Evolutionary conservation across 2,113 vertebrate species (phyloP).

Genomic region (Odocoileus virginianus): DNA sequence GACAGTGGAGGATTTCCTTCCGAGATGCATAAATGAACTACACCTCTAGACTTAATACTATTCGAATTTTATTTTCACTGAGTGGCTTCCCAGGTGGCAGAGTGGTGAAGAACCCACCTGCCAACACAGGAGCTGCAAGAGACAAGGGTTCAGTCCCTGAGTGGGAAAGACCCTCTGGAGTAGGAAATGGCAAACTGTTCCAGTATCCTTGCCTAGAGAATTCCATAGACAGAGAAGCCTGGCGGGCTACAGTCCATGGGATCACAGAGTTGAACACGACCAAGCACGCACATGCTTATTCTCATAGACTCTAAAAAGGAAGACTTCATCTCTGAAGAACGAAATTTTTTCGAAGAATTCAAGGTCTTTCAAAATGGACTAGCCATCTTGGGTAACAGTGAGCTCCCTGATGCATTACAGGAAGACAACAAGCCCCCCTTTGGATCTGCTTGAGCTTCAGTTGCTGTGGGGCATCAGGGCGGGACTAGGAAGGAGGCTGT

Average conservation of each 20-base stretch:
- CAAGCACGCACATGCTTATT: neutral
- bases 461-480: neutral
- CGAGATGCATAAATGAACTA: neutral
- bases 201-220: neutral
- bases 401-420: neutral
- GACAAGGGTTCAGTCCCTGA: neutral
- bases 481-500: neutral
- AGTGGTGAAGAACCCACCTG: neutral
- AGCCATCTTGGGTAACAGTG: neutral
- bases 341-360: neutral
- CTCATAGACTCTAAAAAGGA: neutral
- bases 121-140: neutral
- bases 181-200: neutral
- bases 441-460: neutral
- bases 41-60: neutral
- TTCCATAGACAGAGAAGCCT: neutral
- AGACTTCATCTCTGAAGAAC: neutral
- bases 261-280: neutral
- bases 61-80: neutral
- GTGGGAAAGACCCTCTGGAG: neutral
- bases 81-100: neutral
- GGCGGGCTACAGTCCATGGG: neutral
- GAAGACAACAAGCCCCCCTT: neutral
- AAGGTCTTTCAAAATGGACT: neutral
- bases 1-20: neutral